These are phyloP conservation scores for Spizella passerina DNA, from an alignment of 2,797 vertebrate genomes.

Conservation along the genomic window DNA sequence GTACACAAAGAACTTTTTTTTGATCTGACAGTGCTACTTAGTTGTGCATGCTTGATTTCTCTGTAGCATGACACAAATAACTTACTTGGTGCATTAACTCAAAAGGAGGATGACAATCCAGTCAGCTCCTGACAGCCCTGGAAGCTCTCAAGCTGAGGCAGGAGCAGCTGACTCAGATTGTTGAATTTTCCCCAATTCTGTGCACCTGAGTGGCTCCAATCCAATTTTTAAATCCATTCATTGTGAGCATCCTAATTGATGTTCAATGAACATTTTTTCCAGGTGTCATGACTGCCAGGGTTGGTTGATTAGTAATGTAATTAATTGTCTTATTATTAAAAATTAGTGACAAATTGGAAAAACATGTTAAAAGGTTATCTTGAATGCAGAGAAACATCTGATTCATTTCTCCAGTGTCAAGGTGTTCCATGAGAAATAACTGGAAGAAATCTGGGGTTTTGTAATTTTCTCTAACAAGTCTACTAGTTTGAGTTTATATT, in stretches of 20 bases:
- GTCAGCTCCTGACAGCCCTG: background rate
- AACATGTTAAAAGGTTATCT: background rate
- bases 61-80: background rate
- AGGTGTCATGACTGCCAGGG: background rate
- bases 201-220: background rate
- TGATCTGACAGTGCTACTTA: constrained; percentile 31
- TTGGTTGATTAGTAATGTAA: background rate
- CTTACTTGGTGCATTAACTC: background rate
- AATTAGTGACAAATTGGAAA: background rate
- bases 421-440: background rate
- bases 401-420: background rate
- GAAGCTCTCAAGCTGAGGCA: background rate
- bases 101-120: background rate
- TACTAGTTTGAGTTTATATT: background rate
- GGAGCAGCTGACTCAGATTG: background rate
- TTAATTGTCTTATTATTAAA: background rate
- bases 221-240: background rate
- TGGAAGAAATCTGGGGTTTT: background rate
- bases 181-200: background rate
- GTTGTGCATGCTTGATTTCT: constrained; percentile 11
- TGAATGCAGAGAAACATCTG: background rate
- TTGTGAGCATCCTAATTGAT: background rate
- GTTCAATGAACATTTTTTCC: background rate
- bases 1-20: constrained; percentile 39
- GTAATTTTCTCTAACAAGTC: background rate